Evolutionary conservation across 2,888 invertebrate genomes (phyloP), one percentile per base, ranked within the genome.

Genomic region (Amphipyra berbera): DNA sequence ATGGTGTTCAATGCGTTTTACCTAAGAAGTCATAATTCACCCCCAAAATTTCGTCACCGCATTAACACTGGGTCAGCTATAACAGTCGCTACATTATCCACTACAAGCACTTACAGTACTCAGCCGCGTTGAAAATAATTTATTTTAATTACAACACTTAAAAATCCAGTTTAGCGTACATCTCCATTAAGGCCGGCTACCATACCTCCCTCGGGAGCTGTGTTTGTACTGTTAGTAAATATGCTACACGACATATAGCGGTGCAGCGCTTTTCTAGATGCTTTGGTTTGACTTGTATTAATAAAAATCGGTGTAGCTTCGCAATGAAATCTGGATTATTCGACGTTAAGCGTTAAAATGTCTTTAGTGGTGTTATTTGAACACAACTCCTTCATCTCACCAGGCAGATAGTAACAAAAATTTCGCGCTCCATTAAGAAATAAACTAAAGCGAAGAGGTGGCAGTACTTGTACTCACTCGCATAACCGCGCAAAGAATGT

Each of bases 121-220:
- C 42, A 54, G 35, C 15, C 55, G 12, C 44, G 61, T 41, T 58
- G 40, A 52, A 76, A 67, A 74, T 76, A 69, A 78, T 78, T 67
- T 61, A 72, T 76, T 79, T 76, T 76, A 78, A 78, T 85, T 82
- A 83, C 74, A 63, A 67, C 85, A 82, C 81, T 86, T 84, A 80
- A 83, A 84, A 84, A 83, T 82, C 84, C 81, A 78, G 82, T 83
- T 82, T 76, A 76, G 73, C 79, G 78, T 77, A 80, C 82, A 77
- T 82, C 81, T 81, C 80, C 82, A 85, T 86, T 86, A 86, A 76
- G 75, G 78, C 76, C 64, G 54, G 61, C 58, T 59, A 57, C 59
- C 63, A 50, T 15, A 53, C 69, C 58, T 67, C 73, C 67, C 65
- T 41, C 50, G 73, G 73, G 74, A 60, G 48, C 37, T 38, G 58